A percentile compares a stretch with the other conserved stretches of the same genome.
phyloP scores from a whole-genome alignment of 2,888 invertebrate genomes.

The Cheilosia scutellata region DNA sequence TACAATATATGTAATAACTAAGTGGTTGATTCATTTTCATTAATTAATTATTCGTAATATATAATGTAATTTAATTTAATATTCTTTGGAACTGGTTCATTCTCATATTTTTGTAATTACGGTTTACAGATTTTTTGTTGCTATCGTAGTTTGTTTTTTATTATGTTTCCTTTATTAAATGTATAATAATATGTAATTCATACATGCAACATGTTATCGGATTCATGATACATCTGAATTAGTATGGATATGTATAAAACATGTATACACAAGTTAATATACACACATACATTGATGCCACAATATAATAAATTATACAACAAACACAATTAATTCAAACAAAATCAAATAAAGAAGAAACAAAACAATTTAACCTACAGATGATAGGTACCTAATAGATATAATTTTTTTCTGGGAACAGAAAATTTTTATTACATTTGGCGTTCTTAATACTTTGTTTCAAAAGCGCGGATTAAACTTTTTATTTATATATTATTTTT shows the following conservation, averaged over 20 bases:
- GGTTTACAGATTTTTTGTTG: constrained; percentile 16
- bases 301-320: constrained; percentile 17
- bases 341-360: not conserved
- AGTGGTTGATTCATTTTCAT: constrained; percentile 33
- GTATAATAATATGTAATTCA: constrained; percentile 22
- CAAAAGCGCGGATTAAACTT: constrained; percentile 21
- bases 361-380: not conserved
- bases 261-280: constrained; percentile 23
- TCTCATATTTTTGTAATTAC: constrained; percentile 21
- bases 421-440: constrained; percentile 20
- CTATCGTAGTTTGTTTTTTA: not conserved
- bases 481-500: not conserved
- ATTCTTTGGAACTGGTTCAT: constrained; percentile 61
- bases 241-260: constrained; percentile 10
- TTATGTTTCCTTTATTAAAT: constrained; percentile 9
- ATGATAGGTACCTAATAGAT: not conserved
- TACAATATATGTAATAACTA: constrained; percentile 55
- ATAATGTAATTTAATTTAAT: constrained; percentile 46
- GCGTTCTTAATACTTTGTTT: constrained; percentile 37
- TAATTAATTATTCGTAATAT: constrained; percentile 38
- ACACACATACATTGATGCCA: constrained; percentile 11
- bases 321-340: constrained; percentile 1
- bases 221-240: constrained; percentile 14
- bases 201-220: constrained; percentile 20
- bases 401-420: constrained; percentile 1